phyloP scores from a whole-genome alignment of 2,797 vertebrate genomes.

The Morus bassanus region DNA sequence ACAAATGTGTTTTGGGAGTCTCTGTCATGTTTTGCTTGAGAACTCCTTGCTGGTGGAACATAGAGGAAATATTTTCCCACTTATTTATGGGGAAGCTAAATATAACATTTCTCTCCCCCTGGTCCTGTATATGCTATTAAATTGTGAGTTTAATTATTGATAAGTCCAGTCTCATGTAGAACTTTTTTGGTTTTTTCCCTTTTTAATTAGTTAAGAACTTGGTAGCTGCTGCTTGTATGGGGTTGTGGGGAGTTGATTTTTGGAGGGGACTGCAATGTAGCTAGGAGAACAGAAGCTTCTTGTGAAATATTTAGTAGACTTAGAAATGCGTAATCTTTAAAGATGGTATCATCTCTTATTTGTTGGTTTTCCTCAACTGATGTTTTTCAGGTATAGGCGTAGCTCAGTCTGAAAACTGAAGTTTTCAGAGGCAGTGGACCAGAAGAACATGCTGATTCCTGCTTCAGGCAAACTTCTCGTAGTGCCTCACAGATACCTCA shows the following conservation, averaged over 20 bases:
- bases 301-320: background rate
- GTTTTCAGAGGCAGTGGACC: background rate
- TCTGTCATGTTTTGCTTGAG: slow-evolving; percentile 11
- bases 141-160: background rate
- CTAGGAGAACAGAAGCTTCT: background rate
- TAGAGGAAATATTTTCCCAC: slow-evolving; percentile 10
- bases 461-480: background rate
- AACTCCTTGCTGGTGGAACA: background rate
- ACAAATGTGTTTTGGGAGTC: background rate
- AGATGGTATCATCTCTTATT: background rate
- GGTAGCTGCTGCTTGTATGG: background rate
- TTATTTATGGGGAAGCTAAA: slow-evolving; percentile 21
- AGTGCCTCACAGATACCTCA: background rate
- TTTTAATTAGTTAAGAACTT: background rate
- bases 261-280: background rate
- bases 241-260: background rate
- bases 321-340: background rate
- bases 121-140: background rate
- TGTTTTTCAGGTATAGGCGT: background rate
- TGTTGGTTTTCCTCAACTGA: background rate
- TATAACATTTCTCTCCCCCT: background rate
- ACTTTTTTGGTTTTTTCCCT: background rate
- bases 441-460: background rate
- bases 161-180: background rate
- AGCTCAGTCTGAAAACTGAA: background rate